Evolutionary conservation across 2,888 invertebrate genomes (phyloP).

Genomic region (Cristatella mucedo): DNA sequence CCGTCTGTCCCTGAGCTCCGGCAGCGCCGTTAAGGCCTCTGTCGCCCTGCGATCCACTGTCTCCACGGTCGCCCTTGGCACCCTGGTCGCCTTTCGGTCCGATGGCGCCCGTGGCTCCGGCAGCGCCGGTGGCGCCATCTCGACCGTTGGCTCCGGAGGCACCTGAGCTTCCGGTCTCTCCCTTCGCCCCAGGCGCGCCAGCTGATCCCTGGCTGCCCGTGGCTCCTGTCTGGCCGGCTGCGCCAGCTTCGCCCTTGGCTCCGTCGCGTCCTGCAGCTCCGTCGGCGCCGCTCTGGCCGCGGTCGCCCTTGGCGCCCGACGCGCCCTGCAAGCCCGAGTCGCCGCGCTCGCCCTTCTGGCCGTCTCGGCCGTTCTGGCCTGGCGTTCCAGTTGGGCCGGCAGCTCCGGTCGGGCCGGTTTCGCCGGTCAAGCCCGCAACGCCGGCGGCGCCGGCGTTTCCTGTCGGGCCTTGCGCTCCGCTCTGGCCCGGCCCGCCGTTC

Average conservation of each 20-base stretch:
- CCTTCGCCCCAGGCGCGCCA: conserved; percentile 4
- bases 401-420: conserved; percentile 12
- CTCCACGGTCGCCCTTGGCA: conserved; percentile 10
- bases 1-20: conserved; percentile 3
- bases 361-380: conserved; percentile 4
- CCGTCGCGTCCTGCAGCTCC: conserved; percentile 6
- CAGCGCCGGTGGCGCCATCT: conserved; percentile 11
- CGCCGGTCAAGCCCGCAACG: conserved; percentile 7
- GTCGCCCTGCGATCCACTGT: conserved; percentile 9
- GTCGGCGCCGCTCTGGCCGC: background rate
- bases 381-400: conserved; percentile 12
- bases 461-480: background rate
- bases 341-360: conserved; percentile 1
- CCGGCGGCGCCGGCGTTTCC: conserved; percentile 5
- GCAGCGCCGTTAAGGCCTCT: conserved; percentile 11
- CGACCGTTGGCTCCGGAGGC: background rate
- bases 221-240: background rate
- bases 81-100: conserved; percentile 11
- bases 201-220: background rate
- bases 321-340: conserved; percentile 3
- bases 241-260: background rate
- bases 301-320: conserved; percentile 1
- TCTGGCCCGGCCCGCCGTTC: conserved; percentile 5
- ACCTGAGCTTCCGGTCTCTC: conserved; percentile 4
- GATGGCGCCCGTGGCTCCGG: conserved; percentile 8